These are phyloP conservation scores for Ceratosolen fusciceps DNA, from an alignment of 1,140 invertebrate species.

Conservation along the genomic window DNA sequence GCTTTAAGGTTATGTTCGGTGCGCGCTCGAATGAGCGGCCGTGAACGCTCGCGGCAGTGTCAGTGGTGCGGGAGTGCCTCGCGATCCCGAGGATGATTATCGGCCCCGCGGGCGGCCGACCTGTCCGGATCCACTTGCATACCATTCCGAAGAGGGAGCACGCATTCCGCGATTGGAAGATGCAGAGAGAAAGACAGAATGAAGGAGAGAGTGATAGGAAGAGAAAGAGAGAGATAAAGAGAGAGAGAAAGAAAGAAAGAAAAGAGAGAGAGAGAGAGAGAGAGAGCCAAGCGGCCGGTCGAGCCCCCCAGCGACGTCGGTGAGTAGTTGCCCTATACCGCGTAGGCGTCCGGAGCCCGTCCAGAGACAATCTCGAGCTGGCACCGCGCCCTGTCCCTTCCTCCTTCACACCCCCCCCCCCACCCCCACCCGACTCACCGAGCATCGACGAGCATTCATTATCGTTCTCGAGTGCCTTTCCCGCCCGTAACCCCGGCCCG, in stretches of 20 bases:
- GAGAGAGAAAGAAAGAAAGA: neutral
- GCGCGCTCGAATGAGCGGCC: neutral
- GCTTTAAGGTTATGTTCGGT: constrained; percentile 46
- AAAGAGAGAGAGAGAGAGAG: neutral
- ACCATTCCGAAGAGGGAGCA: constrained; percentile 1
- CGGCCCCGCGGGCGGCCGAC: neutral
- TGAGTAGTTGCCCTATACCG: no score
- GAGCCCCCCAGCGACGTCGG: no score
- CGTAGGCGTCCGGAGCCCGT: no score
- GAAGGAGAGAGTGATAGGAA: no score
- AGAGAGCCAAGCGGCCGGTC: neutral
- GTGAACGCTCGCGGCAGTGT: constrained; percentile 5
- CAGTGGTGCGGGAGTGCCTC: constrained; percentile 31
- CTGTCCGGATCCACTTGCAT: constrained; percentile 6
- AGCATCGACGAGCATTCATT: no score
- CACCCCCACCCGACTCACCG: no score
- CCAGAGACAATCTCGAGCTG: no score
- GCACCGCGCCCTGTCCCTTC: no score
- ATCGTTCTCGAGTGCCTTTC: no score
- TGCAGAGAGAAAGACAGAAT: neutral
- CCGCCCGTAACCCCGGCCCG: no score
- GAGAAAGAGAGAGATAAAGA: no score
- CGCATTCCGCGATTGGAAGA: constrained; percentile 1
- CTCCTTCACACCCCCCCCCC: no score
- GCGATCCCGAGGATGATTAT: constrained; percentile 8